These are phyloP conservation scores for Heloderma charlesbogerti DNA, from an alignment of 2,113 vertebrate species.

Conservation along the genomic window DNA sequence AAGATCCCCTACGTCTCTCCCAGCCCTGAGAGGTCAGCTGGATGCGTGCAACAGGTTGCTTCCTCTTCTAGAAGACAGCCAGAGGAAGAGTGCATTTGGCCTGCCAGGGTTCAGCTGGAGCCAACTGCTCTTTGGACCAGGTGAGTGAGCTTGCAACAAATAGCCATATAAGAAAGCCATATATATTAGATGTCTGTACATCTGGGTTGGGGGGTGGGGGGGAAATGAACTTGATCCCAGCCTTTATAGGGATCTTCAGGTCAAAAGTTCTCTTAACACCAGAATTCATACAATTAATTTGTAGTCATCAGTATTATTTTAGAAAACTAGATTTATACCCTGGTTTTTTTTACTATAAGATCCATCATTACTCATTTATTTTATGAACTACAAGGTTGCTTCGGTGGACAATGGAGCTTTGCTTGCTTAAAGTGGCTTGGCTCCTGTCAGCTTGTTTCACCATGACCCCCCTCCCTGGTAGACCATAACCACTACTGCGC, in stretches of 20 bases:
- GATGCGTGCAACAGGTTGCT: neutral
- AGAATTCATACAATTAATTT: fast-evolving
- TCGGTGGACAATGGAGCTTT: neutral
- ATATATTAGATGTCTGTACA: neutral
- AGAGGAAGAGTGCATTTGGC: neutral
- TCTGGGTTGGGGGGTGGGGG: neutral
- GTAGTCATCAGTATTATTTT: neutral
- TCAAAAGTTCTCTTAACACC: neutral
- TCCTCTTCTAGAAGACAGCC: neutral
- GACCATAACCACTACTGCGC: neutral
- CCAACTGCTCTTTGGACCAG: neutral
- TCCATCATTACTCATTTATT: neutral
- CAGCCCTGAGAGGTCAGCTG: neutral
- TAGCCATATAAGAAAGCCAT: neutral
- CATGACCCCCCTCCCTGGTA: neutral
- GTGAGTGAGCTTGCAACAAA: neutral
- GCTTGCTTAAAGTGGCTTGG: neutral
- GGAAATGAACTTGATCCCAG: fast-evolving
- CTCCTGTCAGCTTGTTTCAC: neutral
- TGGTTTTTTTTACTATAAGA: neutral
- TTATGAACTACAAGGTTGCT: neutral
- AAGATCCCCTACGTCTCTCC: neutral
- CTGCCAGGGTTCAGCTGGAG: too few relatives aligned
- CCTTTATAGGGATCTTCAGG: neutral
- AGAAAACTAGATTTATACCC: neutral